Evolutionary conservation across 2,113 vertebrate genomes (phyloP).

Genomic region (Hyla sarda): DNA sequence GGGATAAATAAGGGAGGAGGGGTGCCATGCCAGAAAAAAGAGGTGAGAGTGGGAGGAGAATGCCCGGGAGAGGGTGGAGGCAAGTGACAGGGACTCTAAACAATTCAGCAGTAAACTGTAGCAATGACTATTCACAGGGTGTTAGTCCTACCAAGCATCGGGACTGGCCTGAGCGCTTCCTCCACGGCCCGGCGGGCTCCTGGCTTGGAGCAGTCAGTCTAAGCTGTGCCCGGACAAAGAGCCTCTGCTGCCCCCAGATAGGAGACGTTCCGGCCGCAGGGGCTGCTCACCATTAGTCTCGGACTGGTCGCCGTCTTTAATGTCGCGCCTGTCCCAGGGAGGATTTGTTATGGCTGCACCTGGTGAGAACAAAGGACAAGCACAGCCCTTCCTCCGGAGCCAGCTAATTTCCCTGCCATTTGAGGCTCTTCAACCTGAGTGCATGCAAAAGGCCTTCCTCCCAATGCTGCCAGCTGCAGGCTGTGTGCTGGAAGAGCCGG

Average conservation of each 20-base stretch:
- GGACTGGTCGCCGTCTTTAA: neutral
- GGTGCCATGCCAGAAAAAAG: neutral
- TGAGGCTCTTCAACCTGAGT: constrained; percentile 57
- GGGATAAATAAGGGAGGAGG: constrained; percentile 15
- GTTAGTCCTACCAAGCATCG: constrained; percentile 40
- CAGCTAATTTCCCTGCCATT: constrained; percentile 45
- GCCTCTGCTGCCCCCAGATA: constrained; percentile 2
- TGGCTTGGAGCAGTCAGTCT: neutral
- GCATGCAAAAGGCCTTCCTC: constrained; percentile 57
- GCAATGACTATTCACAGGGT: neutral
- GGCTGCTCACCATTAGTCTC: constrained; percentile 3
- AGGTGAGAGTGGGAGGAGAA: constrained; percentile 13
- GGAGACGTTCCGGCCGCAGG: constrained; percentile 2
- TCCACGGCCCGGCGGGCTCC: constrained; percentile 1
- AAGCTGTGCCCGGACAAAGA: constrained; percentile 35
- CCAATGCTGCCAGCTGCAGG: constrained; percentile 30
- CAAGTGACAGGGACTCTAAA: constrained; percentile 2
- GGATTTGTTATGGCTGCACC: neutral
- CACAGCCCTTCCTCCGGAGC: constrained; percentile 21
- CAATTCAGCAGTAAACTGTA: constrained; percentile 18
- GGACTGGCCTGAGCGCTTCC: constrained; percentile 1
- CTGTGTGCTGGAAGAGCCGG: constrained; percentile 30
- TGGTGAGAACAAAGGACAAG: constrained; percentile 31
- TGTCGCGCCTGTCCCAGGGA: neutral
- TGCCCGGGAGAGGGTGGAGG: constrained; percentile 11